phyloP scores from a whole-genome alignment of 2,888 invertebrate genomes.

The Margaritifera margaritifera region DNA sequence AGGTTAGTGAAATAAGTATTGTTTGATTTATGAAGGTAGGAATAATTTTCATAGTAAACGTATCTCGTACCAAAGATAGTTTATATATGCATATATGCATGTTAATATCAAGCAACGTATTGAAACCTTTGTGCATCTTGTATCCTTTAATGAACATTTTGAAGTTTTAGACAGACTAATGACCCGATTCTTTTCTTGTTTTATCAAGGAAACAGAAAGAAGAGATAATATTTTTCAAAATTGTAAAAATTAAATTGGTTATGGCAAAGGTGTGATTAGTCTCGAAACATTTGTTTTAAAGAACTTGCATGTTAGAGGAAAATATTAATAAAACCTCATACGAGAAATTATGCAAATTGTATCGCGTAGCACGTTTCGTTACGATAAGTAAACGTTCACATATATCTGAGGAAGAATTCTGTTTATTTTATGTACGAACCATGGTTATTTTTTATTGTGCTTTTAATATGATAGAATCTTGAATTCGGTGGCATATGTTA shows the following conservation, averaged over 20 bases:
- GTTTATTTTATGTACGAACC: not conserved
- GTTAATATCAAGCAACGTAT: not conserved
- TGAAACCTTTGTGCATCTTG: not conserved
- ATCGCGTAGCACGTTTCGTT: too few species aligned
- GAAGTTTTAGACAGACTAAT: not conserved
- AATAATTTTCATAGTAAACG: not conserved
- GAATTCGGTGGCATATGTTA: too few species aligned
- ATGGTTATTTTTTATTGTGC: not conserved
- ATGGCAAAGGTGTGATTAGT: too few species aligned
- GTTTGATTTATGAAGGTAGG: not conserved
- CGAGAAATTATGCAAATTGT: too few species aligned
- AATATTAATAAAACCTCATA: too few species aligned
- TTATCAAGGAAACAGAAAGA: too few species aligned
- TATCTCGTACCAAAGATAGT: not conserved
- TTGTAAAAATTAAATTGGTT: too few species aligned
- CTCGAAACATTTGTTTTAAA: too few species aligned
- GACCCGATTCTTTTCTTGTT: not conserved
- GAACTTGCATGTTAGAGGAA: too few species aligned
- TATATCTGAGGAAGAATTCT: not conserved
- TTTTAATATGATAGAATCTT: too few species aligned
- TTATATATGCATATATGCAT: not conserved
- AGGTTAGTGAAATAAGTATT: constrained; percentile 21
- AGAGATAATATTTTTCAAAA: too few species aligned
- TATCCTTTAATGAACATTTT: not conserved
- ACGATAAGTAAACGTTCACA: too few species aligned